Conservation (phyloP, 2,888 invertebrate genomes). For the Andrena trimmerana region DNA sequence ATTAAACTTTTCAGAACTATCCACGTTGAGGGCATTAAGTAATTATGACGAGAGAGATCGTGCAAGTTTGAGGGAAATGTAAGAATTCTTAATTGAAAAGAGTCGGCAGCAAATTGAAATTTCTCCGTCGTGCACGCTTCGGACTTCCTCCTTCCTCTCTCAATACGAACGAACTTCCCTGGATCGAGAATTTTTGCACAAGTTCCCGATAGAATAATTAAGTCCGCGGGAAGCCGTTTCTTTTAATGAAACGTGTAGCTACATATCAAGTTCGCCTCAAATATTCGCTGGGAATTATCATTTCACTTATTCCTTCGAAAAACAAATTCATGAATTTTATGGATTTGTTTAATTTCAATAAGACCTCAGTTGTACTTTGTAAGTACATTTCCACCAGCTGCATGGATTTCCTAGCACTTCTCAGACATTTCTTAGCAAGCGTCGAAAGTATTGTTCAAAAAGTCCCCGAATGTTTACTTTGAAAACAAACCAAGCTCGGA, state of each 20-base stretch:
- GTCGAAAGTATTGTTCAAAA: too few relatives aligned
- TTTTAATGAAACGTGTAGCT: slow-evolving; percentile 23
- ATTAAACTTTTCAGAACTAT: not conserved
- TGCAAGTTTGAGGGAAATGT: not conserved
- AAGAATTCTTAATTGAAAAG: slow-evolving; percentile 6
- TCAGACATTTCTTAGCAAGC: too few relatives aligned
- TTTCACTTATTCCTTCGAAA: too few relatives aligned
- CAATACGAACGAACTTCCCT: not conserved
- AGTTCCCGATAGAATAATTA: slow-evolving; percentile 34
- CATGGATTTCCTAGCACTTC: too few relatives aligned
- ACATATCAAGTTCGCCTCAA: too few relatives aligned
- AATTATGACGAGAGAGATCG: not conserved
- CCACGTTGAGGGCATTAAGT: not conserved
- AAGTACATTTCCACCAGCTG: too few relatives aligned
- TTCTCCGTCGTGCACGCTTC: not conserved
- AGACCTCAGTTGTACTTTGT: too few relatives aligned
- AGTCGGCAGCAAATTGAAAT: slow-evolving; percentile 1
- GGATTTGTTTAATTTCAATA: too few relatives aligned
- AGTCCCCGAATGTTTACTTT: too few relatives aligned
- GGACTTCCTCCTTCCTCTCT: not conserved
- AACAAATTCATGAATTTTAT: too few relatives aligned
- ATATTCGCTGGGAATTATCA: too few relatives aligned
- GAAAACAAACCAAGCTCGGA: too few relatives aligned
- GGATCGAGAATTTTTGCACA: not conserved
- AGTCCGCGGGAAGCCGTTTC: not conserved